phyloP scores from a whole-genome alignment of 1,140 invertebrate species.

The Nasonia vitripennis region DNA sequence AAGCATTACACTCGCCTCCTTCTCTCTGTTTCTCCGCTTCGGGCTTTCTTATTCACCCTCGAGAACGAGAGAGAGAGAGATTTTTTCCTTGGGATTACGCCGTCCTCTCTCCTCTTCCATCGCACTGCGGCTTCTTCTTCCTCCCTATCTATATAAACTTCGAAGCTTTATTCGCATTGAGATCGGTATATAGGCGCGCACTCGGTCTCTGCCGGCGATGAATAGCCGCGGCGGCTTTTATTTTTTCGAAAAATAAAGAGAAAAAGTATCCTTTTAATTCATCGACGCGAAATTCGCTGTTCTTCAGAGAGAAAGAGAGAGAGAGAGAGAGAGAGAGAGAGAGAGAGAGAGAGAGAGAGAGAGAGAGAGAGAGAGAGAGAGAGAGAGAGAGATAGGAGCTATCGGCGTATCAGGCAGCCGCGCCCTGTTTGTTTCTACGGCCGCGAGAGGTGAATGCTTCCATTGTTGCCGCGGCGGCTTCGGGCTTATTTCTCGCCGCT shows the following conservation, averaged over 20 bases:
- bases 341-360: no score
- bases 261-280: not conserved
- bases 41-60: not conserved
- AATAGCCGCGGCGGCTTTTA: not conserved
- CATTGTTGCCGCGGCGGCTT: constrained; percentile 5
- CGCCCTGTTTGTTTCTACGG: not conserved
- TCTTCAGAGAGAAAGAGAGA: no score
- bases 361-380: no score
- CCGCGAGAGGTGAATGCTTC: not conserved
- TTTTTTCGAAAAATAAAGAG: no score
- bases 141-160: not conserved
- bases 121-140: not conserved
- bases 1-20: constrained; percentile 65
- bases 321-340: no score
- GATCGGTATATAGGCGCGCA: no score
- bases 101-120: not conserved
- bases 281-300: not conserved
- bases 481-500: not conserved
- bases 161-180: not conserved
- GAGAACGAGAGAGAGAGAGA: no score
- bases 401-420: not conserved
- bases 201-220: not conserved
- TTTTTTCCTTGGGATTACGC: not conserved
- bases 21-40: not conserved
- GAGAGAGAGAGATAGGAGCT: not conserved